Conservation (phyloP, 1,140 invertebrate species). For the Drosophila bocki region DNA sequence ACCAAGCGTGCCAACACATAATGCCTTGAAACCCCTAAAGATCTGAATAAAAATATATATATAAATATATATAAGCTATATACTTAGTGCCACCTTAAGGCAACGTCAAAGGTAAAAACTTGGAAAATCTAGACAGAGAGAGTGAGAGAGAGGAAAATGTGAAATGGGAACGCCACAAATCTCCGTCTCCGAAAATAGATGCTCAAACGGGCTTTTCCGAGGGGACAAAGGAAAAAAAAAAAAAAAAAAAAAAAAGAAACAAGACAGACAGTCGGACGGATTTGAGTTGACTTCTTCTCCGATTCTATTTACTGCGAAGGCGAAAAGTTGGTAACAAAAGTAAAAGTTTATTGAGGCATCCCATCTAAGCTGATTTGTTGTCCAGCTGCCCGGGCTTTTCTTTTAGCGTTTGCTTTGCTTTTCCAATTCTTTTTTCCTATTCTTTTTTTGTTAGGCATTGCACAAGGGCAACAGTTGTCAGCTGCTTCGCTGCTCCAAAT, state of each 20-base stretch:
- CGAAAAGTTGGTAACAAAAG: slow-evolving; percentile 61
- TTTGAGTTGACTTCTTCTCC: slow-evolving; percentile 64
- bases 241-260: not conserved
- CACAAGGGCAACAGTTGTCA: slow-evolving; percentile 82
- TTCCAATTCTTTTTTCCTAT: slow-evolving; percentile 11
- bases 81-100: slow-evolving; percentile 71
- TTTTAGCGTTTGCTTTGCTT: not conserved
- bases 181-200: slow-evolving; percentile 73
- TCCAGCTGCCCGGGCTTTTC: slow-evolving; percentile 47
- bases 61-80: slow-evolving; percentile 36
- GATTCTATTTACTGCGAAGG: slow-evolving; percentile 21
- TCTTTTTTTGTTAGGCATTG: slow-evolving; percentile 24
- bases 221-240: slow-evolving; percentile 33
- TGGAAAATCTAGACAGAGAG: slow-evolving; percentile 15
- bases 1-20: slow-evolving; percentile 9
- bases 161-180: slow-evolving; percentile 81
- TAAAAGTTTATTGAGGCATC: slow-evolving; percentile 63
- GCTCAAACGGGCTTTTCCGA: slow-evolving; percentile 34
- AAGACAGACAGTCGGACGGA: slow-evolving; percentile 30
- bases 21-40: slow-evolving; percentile 36
- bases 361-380: slow-evolving; percentile 60
- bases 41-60: slow-evolving; percentile 32
- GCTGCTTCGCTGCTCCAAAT: slow-evolving; percentile 60
- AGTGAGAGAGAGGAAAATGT: slow-evolving; percentile 21
- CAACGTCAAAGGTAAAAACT: slow-evolving; percentile 80